These are phyloP conservation scores for Zaprionus kolodkinae DNA, from an alignment of 1,140 invertebrate species.

Conservation along the genomic window DNA sequence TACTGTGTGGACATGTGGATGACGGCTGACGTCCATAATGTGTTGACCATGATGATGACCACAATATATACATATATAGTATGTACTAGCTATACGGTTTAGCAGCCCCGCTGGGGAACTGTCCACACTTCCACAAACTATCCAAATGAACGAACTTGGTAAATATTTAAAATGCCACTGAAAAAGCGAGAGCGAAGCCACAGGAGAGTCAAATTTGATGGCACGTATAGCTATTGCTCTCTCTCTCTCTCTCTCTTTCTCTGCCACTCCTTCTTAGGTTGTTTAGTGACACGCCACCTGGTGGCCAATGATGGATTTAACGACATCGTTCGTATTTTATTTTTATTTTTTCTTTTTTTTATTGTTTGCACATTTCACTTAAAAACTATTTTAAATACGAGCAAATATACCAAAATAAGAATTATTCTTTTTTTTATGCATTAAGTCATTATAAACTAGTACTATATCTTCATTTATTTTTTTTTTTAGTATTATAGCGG, in stretches of 20 bases:
- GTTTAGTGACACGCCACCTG: slow-evolving; percentile 36
- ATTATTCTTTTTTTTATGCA: neutral
- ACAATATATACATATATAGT: slow-evolving; percentile 3
- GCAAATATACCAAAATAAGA: slow-evolving; percentile 6
- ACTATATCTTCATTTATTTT: neutral
- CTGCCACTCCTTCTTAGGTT: neutral
- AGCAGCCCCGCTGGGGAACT: slow-evolving; percentile 3
- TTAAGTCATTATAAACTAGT: neutral
- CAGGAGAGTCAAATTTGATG: slow-evolving; percentile 30
- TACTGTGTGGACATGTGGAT: neutral
- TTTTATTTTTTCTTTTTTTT: slow-evolving; percentile 48
- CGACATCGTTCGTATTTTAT: slow-evolving; percentile 17
- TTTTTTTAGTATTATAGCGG: neutral
- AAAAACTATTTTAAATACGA: slow-evolving; percentile 12
- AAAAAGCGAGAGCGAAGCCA: slow-evolving; percentile 28
- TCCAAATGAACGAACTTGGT: slow-evolving; percentile 35
- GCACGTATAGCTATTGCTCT: neutral
- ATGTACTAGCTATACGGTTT: neutral
- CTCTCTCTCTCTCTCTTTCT: neutral
- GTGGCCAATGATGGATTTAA: slow-evolving; percentile 37
- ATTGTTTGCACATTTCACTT: slow-evolving; percentile 28
- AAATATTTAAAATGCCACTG: slow-evolving; percentile 73
- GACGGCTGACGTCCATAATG: slow-evolving; percentile 26
- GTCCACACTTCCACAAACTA: slow-evolving; percentile 10
- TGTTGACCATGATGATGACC: slow-evolving; percentile 30